phyloP scores from a whole-genome alignment of 2,113 vertebrate genomes.

The Gnathochromis pfefferi region DNA sequence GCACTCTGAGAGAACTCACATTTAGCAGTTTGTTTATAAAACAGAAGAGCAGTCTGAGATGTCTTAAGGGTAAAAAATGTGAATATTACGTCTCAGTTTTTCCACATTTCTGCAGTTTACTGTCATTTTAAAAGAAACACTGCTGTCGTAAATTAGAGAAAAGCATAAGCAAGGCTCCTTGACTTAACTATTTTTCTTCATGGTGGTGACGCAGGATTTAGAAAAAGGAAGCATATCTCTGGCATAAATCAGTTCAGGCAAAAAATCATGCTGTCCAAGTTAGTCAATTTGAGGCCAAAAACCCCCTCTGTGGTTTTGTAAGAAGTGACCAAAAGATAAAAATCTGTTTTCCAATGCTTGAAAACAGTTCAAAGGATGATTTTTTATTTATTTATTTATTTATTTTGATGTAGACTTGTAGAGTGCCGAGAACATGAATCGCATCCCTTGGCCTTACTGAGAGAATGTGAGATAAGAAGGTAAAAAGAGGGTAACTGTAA shows the following conservation, averaged over 20 bases:
- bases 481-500: neutral
- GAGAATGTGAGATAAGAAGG: neutral
- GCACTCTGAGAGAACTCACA: neutral
- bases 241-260: neutral
- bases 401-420: neutral
- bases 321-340: neutral
- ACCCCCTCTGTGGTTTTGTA: neutral
- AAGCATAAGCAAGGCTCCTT: neutral
- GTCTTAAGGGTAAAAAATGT: neutral
- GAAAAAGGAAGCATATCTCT: neutral
- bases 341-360: neutral
- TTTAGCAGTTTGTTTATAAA: neutral
- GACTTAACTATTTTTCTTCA: neutral
- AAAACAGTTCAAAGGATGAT: neutral
- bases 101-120: neutral
- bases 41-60: neutral
- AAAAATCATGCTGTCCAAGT: neutral
- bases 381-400: neutral
- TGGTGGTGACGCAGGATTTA: neutral
- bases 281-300: neutral
- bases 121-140: neutral
- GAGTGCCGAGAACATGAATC: neutral
- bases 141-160: neutral
- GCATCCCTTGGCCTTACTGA: neutral
- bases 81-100: neutral